These are phyloP conservation scores for Phenganax subtilis DNA, from an alignment of 92 coral and sea anemone species.

Conservation along the genomic window DNA sequence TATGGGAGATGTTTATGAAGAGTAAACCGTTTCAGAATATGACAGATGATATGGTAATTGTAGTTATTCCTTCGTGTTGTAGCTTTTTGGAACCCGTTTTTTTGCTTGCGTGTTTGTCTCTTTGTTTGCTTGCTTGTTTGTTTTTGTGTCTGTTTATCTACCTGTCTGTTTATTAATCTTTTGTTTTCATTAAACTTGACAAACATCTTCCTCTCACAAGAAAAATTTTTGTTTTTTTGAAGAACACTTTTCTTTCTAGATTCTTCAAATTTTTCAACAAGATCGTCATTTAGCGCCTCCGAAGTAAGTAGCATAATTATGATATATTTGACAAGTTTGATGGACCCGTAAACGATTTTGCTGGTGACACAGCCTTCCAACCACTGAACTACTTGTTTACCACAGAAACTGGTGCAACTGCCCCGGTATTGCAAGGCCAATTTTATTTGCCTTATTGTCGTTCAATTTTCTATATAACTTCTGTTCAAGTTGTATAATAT, in stretches of 20 bases:
- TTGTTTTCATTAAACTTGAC: too few relatives aligned
- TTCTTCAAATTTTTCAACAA: slow-evolving; percentile 27
- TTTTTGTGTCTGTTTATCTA: too few relatives aligned
- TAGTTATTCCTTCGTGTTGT: not conserved
- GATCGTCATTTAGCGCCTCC: slow-evolving; percentile 55
- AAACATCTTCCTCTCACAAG: not conserved
- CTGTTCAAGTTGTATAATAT: too few relatives aligned
- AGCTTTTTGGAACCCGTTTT: too few relatives aligned
- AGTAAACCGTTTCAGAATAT: slow-evolving; percentile 64
- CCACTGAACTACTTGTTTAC: too few relatives aligned
- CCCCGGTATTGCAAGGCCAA: not conserved
- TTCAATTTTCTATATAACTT: too few relatives aligned
- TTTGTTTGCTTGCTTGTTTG: too few relatives aligned
- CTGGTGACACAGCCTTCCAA: too few relatives aligned
- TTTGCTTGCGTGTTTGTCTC: too few relatives aligned
- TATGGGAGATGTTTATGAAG: slow-evolving; percentile 85
- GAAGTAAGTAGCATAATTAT: slow-evolving; percentile 42
- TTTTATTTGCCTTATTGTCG: not conserved
- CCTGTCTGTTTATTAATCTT: too few relatives aligned
- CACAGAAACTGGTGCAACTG: too few relatives aligned
- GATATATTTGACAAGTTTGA: not conserved
- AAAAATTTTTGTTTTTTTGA: not conserved
- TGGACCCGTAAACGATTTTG: too few relatives aligned
- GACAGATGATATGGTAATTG: slow-evolving; percentile 55
- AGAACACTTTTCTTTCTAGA: not conserved